Conservation (phyloP, 2,113 vertebrate genomes). For the Calypte anna region DNA sequence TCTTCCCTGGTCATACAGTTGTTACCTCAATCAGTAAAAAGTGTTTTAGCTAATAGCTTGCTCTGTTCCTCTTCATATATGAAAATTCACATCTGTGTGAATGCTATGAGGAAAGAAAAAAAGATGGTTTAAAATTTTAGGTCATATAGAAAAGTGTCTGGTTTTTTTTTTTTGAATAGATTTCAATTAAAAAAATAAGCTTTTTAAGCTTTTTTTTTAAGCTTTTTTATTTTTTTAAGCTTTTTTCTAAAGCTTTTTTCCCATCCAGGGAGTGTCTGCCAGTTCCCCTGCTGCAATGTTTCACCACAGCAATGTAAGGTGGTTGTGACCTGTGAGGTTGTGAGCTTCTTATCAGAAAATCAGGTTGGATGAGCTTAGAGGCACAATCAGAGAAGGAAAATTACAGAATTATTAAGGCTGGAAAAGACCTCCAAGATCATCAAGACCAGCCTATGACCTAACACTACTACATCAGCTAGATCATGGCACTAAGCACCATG, state of each 20-base stretch:
- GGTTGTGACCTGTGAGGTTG: neutral
- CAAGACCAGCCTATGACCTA: too few species aligned
- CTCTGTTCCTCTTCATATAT: neutral
- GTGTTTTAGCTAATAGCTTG: neutral
- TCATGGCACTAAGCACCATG: too few species aligned
- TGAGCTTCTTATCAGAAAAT: rapidly evolving
- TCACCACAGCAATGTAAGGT: rapidly evolving
- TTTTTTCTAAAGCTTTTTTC: neutral
- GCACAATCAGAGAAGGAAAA: neutral
- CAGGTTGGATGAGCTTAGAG: neutral
- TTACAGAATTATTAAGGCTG: too few species aligned
- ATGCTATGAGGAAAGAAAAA: neutral
- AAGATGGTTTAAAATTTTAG: neutral
- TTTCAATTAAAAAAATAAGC: neutral
- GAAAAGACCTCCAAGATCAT: too few species aligned
- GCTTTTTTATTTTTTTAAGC: too few species aligned
- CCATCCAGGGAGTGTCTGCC: neutral
- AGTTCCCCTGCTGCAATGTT: neutral
- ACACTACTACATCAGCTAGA: too few species aligned
- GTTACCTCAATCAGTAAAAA: neutral
- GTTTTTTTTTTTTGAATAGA: neutral
- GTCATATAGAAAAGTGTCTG: neutral
- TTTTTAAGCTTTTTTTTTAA: too few species aligned
- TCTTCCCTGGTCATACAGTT: neutral
- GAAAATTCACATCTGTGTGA: neutral